Percentiles rank a stretch among this genome's conserved stretches.
Evolutionary conservation across 1,140 invertebrate genomes (phyloP).

Genomic region (Bombus superbus): DNA sequence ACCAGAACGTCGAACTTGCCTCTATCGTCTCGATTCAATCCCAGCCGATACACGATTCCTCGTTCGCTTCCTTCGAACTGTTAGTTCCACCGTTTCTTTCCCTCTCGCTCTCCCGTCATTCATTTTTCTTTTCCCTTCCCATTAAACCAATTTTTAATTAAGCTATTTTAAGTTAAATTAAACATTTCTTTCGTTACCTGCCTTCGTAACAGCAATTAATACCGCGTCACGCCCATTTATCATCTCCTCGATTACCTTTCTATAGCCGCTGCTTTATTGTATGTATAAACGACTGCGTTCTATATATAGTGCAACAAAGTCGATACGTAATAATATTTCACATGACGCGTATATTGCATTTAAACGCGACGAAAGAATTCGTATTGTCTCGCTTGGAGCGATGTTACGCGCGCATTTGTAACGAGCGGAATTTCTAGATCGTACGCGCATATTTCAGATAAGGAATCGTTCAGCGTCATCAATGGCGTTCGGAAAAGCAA

Average conservation of each 20-base stretch:
- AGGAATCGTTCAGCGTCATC: too few relatives aligned
- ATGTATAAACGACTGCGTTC: neutral
- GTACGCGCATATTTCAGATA: neutral
- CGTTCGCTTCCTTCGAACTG: neutral
- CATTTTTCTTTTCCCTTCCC: neutral
- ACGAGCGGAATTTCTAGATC: neutral
- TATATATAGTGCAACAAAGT: conserved; percentile 7
- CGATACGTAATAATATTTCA: conserved; percentile 5
- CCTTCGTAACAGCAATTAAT: neutral
- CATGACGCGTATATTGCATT: neutral
- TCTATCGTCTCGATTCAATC: neutral
- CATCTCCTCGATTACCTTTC: neutral
- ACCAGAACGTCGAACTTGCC: neutral
- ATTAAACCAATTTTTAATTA: conserved; percentile 3
- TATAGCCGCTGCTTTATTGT: neutral
- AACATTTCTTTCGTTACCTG: neutral
- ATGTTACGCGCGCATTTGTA: neutral
- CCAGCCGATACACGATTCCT: neutral
- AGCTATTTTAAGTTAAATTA: conserved; percentile 1
- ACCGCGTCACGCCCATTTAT: neutral
- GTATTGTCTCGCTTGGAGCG: neutral
- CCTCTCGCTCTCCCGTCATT: neutral
- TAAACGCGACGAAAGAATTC: neutral
- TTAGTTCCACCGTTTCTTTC: neutral
- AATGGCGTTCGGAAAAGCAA: neutral